Percentiles rank a stretch among this genome's conserved stretches.
Evolutionary conservation across 2,113 vertebrate genomes (phyloP).

Genomic region (Rhineura floridana): DNA sequence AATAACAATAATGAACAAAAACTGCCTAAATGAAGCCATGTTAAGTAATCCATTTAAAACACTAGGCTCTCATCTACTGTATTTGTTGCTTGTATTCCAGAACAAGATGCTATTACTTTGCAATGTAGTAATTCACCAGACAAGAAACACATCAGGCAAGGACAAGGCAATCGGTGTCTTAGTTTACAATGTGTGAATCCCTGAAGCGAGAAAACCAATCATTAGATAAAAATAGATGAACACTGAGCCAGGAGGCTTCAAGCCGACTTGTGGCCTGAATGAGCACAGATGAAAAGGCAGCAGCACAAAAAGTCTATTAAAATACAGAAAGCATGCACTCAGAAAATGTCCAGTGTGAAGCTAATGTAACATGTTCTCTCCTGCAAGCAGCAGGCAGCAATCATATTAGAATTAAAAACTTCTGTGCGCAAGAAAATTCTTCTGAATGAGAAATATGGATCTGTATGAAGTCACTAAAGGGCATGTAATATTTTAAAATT

Average conservation of each 20-base stretch:
- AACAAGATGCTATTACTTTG: constrained; percentile 38
- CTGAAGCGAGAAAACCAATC: constrained; percentile 59
- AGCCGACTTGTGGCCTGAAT: constrained; percentile 5
- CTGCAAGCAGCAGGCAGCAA: constrained; percentile 23
- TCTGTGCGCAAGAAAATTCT: background rate
- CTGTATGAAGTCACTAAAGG: background rate
- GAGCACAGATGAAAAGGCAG: constrained; percentile 3
- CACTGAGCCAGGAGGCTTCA: constrained; percentile 40
- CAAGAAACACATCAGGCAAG: constrained; percentile 43
- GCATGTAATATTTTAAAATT: background rate
- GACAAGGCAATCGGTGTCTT: constrained; percentile 46
- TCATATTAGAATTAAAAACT: constrained; percentile 18
- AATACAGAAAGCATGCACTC: constrained; percentile 4
- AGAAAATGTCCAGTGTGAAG: constrained; percentile 31
- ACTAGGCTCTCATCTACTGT: background rate
- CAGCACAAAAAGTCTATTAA: background rate
- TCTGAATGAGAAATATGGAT: constrained; percentile 17
- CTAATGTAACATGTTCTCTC: background rate
- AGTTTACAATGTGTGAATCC: constrained; percentile 44
- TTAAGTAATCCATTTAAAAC: background rate
- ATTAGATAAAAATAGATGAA: constrained; percentile 55
- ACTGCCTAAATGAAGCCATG: background rate
- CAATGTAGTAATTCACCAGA: constrained; percentile 6
- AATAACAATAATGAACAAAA: background rate
- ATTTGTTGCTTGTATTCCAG: constrained; percentile 24